Evolutionary conservation across 92 coral and sea anemone species (phyloP), one percentile per base, ranked within the genome.

Genomic region (Micromussa lordhowensis): DNA sequence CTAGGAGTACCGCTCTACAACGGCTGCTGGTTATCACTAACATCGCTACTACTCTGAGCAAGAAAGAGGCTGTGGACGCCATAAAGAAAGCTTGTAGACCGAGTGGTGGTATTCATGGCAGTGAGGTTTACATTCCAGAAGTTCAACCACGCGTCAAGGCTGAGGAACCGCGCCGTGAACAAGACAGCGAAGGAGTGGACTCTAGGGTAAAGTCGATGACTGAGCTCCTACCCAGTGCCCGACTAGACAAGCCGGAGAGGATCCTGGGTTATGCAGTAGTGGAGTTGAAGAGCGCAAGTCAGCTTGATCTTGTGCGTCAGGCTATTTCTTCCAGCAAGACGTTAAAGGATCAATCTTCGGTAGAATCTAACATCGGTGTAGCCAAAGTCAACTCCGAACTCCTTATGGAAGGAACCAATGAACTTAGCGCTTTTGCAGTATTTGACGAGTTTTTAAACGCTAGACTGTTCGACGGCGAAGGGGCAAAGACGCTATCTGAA

Each of bases 391-490:
- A 94, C 89, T 73, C 92, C 15, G 95, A 93, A 77, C 94, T 97
- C 18, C 89, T 97, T 58, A 95, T 97, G 91, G 97, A 96, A 74
- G 99, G 99, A 44, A 95, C 98, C 7, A 97, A 96, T 83, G 98
- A 96, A 48, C 94, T 96, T 40, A 95, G 80, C 61, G 96, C 98
- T n/a, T 95, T 94, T 74, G 93, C 94, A 22, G 94, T 94, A 9
- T 93, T 95, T 85, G 99, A 97, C 83, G 92, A 90, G 77, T 97
- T 95, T 85, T 92, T 97, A 24, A 90, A 77, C 71, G 77, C 68
- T 14, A 90, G 84, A 58, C 58, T 97, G 64, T 92, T 89, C 76
- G 80, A 85, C 12, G 92, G 49, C 35, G 92, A 80, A 30, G 58
- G 83, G 16, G 91, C 84, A 21, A 86, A 85, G 22, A 34, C 82